Evolutionary conservation across 2,888 invertebrate species (phyloP), one percentile per base, ranked within the genome.

Genomic region (Ochlodes sylvanus): DNA sequence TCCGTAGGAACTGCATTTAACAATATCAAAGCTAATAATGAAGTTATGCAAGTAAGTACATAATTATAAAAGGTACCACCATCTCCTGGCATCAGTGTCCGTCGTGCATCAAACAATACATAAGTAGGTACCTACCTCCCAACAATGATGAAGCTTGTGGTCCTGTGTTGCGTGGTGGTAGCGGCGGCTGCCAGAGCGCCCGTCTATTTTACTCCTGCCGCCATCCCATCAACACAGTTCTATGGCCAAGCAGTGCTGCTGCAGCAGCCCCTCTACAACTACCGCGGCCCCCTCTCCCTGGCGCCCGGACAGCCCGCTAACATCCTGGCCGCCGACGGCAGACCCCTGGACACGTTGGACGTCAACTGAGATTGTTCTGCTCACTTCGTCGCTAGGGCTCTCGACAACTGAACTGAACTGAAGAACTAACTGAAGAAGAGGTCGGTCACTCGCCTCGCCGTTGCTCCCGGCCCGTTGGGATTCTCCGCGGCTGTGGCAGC

Each of bases 101-200:
- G 71, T 72, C 79, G 74, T 76, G 57, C 75, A 80, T 74, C 77
- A 75, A 78, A 61, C 85, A 88, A 89, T 88, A 91, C 91, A n/a
- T n/a, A n/a, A n/a, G n/a, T n/a, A n/a, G n/a, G n/a, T n/a, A 92
- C 90, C 89, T 89, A 89, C n/a, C n/a, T 84, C 80, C 80, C 71
- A 77, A 89, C 79, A 75, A 93, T 93, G 93, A 82, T 92, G 85
- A 92, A 92, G 81, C 84, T 93, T 93, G 94, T 94, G 92, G 94
- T 94, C 85, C 94, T 95, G 90, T 94, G 93, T 80, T 95, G 95
- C 88, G 82, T 95, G 77, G 75, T 95, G 85, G 94, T 94, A 74
- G 87, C 94, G 74, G 94, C 92, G 75, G 89, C 92, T 70, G 94
- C 95, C 71, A 79, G 54, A 34, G 81, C 68, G 12, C 50, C 50